Evolutionary conservation across 2,113 vertebrate species (phyloP).

Genomic region (Eulemur macaco): DNA sequence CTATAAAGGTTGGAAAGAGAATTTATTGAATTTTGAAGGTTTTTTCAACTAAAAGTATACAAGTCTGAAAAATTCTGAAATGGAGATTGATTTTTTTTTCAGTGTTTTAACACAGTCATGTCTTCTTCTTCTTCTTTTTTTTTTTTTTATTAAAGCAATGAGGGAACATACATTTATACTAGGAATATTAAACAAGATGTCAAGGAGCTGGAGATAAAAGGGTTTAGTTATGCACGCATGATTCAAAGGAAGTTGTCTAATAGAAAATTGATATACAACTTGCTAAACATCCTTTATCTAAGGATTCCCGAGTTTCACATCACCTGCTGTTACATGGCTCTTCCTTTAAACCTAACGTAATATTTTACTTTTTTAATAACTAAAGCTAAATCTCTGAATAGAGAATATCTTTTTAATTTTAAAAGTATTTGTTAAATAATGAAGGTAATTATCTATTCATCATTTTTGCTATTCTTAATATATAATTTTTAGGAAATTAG

Average conservation of each 20-base stretch:
- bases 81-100: constrained; percentile 28
- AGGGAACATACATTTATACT: neutral
- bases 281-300: neutral
- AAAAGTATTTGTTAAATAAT: constrained; percentile 29
- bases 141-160: neutral
- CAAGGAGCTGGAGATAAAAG: neutral
- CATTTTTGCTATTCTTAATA: neutral
- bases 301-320: neutral
- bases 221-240: neutral
- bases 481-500: constrained; percentile 26
- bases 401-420: constrained; percentile 8
- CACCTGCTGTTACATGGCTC: neutral
- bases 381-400: neutral
- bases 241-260: neutral
- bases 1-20: neutral
- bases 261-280: neutral
- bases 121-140: neutral
- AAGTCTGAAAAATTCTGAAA: constrained; percentile 46
- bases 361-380: neutral
- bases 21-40: constrained; percentile 19
- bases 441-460: neutral
- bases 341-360: neutral
- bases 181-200: neutral
- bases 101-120: neutral
- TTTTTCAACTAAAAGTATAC: constrained; percentile 30